A percentile compares a stretch with the other conserved stretches of the same genome.
phyloP scores from a whole-genome alignment of 2,113 vertebrate species.

The Kryptolebias marmoratus region DNA sequence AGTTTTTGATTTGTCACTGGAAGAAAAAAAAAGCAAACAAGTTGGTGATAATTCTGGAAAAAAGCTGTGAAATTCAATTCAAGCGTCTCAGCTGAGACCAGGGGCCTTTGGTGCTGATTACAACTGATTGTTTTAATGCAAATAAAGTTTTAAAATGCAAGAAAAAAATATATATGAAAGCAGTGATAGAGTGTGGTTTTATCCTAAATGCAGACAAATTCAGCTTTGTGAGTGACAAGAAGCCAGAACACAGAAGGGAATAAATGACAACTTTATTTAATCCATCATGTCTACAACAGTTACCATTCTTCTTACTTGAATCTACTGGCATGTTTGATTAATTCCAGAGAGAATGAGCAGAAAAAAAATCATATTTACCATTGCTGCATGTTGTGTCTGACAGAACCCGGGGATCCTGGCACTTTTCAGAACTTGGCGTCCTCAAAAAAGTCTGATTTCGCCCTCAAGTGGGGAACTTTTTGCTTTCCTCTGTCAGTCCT shows the following conservation, averaged over 20 bases:
- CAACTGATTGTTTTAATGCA: conserved; percentile 3
- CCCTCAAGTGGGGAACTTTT: conserved; percentile 82
- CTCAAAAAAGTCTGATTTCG: conserved; percentile 80
- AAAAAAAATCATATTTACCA: conserved; percentile 78
- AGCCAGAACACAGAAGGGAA: conserved; percentile 3
- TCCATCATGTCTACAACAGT: neutral
- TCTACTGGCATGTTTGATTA: neutral
- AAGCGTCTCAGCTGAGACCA: neutral
- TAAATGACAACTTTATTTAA: neutral
- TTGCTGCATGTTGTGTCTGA: conserved; percentile 83
- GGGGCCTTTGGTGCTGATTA: neutral
- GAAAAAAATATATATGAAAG: neutral
- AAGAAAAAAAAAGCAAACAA: neutral
- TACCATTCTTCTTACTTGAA: neutral
- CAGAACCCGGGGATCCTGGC: conserved; percentile 72
- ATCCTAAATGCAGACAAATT: neutral
- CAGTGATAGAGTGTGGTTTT: neutral
- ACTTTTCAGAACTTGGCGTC: conserved; percentile 71
- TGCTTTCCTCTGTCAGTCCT: conserved; percentile 61
- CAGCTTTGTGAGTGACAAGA: neutral
- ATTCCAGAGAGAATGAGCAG: conserved; percentile 2
- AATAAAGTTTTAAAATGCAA: neutral
- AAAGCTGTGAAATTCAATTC: conserved; percentile 5
- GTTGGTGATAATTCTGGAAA: neutral
- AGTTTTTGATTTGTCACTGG: neutral